Conservation (phyloP, 2,113 vertebrate genomes). For the Rhinogobius similis region DNA sequence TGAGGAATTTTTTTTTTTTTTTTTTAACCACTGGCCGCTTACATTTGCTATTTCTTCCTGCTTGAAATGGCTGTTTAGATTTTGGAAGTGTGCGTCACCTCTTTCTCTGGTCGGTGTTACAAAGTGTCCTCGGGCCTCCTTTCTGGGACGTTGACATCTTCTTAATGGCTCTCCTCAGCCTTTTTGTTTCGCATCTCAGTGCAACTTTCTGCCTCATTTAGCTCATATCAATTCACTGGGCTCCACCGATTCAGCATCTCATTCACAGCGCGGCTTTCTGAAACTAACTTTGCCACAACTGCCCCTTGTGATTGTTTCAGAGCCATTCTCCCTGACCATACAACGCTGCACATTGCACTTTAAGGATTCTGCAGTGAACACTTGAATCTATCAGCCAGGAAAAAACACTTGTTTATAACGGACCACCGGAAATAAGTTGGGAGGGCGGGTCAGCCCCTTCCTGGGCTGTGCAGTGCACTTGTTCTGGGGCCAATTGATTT, state of each 20-base stretch:
- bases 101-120: conserved; percentile 53
- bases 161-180: conserved; percentile 73
- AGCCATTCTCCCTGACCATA: conserved; percentile 22
- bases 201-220: conserved; percentile 79
- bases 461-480: conserved; percentile 62
- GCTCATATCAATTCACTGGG: conserved; percentile 70
- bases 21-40: conserved; percentile 29
- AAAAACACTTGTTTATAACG: conserved; percentile 34
- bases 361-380: conserved; percentile 25
- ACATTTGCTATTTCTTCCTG: conserved; percentile 16
- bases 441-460: conserved; percentile 53
- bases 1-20: conserved; percentile 40
- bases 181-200: conserved; percentile 71
- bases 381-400: conserved; percentile 24
- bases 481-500: conserved; percentile 72
- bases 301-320: conserved; percentile 36
- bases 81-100: conserved; percentile 47
- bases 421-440: conserved; percentile 54
- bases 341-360: conserved; percentile 22
- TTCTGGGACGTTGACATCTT: conserved; percentile 71
- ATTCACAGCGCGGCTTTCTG: conserved; percentile 53
- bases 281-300: conserved; percentile 55
- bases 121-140: conserved; percentile 68
- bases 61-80: conserved; percentile 31
- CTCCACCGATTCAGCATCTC: conserved; percentile 56